phyloP scores from a whole-genome alignment of 2,888 invertebrate species.

The Rutpela maculata region DNA sequence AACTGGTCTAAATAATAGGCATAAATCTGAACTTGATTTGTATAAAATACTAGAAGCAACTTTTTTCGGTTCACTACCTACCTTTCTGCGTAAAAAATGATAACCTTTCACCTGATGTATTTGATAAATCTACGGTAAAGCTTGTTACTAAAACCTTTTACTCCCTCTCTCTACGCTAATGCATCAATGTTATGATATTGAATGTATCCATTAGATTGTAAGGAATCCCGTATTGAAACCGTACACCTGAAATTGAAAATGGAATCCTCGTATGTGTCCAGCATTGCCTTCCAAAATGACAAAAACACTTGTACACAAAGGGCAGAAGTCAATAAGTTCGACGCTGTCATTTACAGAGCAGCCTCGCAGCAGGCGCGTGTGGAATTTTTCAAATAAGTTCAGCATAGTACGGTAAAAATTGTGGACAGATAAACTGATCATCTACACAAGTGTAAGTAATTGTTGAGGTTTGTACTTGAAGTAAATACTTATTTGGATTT shows the following conservation, averaged over 20 bases:
- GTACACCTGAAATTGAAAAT: slow-evolving; percentile 50
- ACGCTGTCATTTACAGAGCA: slow-evolving; percentile 44
- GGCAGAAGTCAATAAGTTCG: slow-evolving; percentile 48
- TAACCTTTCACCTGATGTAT: too few species aligned
- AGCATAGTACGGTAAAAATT: slow-evolving; percentile 9
- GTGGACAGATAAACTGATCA: not conserved
- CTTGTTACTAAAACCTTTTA: not conserved
- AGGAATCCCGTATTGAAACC: slow-evolving; percentile 47
- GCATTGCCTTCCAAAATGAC: slow-evolving; percentile 36
- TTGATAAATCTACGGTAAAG: too few species aligned
- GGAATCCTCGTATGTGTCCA: slow-evolving; percentile 46
- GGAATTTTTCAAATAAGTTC: slow-evolving; percentile 33
- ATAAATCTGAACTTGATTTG: too few species aligned
- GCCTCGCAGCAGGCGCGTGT: slow-evolving; percentile 15
- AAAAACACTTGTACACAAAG: slow-evolving; percentile 56
- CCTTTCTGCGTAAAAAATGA: too few species aligned
- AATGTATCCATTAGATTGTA: slow-evolving; percentile 48
- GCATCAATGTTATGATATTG: not conserved
- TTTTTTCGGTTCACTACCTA: too few species aligned
- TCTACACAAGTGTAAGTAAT: not conserved
- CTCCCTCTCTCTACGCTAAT: not conserved
- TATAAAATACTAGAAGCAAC: too few species aligned
- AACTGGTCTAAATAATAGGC: too few species aligned
- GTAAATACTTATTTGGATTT: too few species aligned
- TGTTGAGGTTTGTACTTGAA: too few species aligned